phyloP scores from a whole-genome alignment of 2,113 vertebrate species.

The Kobus ellipsiprymnus region DNA sequence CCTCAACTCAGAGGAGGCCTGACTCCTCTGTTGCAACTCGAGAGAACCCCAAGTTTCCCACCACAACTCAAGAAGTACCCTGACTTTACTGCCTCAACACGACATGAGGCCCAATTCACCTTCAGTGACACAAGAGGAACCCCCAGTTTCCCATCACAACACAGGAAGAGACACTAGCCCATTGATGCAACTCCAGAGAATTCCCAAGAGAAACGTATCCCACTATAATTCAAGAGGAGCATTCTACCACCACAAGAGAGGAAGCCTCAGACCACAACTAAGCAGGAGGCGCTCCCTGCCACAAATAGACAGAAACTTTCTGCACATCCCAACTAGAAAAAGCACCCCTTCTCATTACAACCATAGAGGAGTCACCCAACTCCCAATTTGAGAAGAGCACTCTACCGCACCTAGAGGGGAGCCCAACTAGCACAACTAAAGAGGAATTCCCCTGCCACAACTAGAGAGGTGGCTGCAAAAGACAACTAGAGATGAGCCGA shows the following conservation, averaged over 20 bases:
- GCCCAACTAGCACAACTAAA: background rate
- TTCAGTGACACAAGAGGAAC: background rate
- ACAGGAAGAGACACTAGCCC: background rate
- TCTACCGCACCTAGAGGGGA: background rate
- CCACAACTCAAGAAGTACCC: background rate
- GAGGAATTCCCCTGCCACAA: background rate
- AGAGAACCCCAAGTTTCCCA: background rate
- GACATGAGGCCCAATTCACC: background rate
- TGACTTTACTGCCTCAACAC: background rate
- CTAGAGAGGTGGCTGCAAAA: background rate
- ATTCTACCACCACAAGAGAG: background rate
- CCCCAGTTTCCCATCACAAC: background rate
- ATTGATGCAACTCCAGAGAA: background rate
- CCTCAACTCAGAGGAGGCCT: background rate
- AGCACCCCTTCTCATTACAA: background rate
- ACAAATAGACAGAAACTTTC: background rate
- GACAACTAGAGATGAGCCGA: background rate
- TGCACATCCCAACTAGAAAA: background rate
- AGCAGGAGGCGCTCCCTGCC: rapidly evolving
- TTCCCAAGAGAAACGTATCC: background rate
- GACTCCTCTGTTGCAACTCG: background rate
- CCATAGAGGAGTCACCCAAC: background rate
- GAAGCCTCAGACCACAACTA: background rate
- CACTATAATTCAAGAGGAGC: background rate
- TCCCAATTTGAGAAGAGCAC: background rate